These are phyloP conservation scores for Semnornis frantzii DNA, from an alignment of 2,113 vertebrate genomes.

Conservation along the genomic window DNA sequence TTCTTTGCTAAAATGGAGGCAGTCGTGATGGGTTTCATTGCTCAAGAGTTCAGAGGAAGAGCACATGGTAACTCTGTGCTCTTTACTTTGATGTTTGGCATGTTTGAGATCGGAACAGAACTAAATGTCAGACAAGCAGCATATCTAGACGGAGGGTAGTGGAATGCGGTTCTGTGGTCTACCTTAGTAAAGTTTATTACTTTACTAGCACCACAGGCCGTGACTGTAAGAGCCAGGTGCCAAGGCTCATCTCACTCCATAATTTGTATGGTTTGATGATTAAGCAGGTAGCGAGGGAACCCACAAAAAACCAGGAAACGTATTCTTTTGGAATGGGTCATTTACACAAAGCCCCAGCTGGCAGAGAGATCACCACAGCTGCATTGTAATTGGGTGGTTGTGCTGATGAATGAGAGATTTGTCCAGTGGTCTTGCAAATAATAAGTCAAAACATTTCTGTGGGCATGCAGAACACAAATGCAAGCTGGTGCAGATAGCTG, in stretches of 20 bases:
- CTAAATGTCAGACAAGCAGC: not conserved
- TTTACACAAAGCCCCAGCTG: conserved; percentile 55
- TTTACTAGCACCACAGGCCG: not conserved
- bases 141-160: not conserved
- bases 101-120: not conserved
- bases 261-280: conserved; percentile 28
- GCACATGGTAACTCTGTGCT: not conserved
- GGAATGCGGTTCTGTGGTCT: not conserved
- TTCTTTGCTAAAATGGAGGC: not conserved
- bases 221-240: not conserved
- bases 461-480: conserved; percentile 12
- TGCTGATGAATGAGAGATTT: conserved; percentile 50
- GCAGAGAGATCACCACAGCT: not conserved
- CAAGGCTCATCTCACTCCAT: not conserved
- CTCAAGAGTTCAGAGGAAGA: not conserved
- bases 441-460: conserved; percentile 43
- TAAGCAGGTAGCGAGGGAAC: conserved; percentile 33
- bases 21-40: not conserved
- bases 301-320: not conserved
- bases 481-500: not conserved
- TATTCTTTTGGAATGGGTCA: conserved; percentile 23
- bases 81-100: not conserved
- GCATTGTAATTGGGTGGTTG: conserved; percentile 50
- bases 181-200: not conserved
- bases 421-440: conserved; percentile 51